Evolutionary conservation across 1,140 invertebrate species (phyloP).

Genomic region (Antheraea pernyi): DNA sequence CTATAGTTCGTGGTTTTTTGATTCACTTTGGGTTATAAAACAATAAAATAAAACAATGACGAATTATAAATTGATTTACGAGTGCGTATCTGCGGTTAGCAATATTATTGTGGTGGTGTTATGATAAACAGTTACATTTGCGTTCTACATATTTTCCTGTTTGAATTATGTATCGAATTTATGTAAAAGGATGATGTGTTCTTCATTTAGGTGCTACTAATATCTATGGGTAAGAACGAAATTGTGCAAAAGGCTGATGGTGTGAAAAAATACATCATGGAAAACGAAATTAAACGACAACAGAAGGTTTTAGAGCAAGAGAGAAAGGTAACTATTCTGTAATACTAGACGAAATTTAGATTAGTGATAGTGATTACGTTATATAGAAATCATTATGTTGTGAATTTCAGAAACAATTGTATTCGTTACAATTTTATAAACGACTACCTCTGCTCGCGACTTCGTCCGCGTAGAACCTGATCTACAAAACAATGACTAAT

Average conservation of each 20-base stretch:
- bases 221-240: conserved; percentile 50
- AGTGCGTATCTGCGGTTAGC: no score
- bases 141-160: neutral
- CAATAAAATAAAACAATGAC: no score
- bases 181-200: neutral
- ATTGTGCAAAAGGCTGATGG: conserved; percentile 48
- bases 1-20: no score
- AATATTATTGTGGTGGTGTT: no score
- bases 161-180: neutral
- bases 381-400: no score
- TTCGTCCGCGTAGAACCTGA: no score
- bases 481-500: no score
- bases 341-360: neutral
- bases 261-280: conserved; percentile 56
- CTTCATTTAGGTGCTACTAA: conserved; percentile 46
- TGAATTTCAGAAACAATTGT: no score
- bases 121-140: neutral
- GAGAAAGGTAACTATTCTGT: conserved; percentile 38
- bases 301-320: conserved; percentile 50
- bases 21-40: no score
- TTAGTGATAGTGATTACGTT: neutral
- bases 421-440: no score
- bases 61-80: no score
- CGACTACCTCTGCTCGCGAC: no score
- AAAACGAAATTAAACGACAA: conserved; percentile 53